Base-by-base conservation (phyloP, 2,113 vertebrate genomes). In the Vidua macroura region DNA sequence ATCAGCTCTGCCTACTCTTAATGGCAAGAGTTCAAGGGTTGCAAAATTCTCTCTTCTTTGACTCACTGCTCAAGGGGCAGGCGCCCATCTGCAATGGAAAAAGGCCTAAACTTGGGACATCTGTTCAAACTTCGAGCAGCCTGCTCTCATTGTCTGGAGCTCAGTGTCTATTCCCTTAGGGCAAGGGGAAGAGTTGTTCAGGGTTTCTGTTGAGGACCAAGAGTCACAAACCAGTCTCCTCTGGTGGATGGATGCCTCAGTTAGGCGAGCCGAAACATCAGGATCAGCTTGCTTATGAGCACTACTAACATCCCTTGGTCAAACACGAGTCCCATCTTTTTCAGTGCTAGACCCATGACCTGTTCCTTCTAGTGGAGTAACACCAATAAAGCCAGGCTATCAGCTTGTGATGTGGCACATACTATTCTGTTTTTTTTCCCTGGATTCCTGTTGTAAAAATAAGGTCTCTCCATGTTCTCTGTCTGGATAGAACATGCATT, bases 161-260 rank as follows among this genome's bases (percentile, higher is more conserved):
- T 84, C 46, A 19, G 33, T 4, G 0, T 59, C 39, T 59, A 1
- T 48, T 20, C 19, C 7, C 5, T 75, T 30, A 63, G 33, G 10
- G 23, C 75, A 55, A 86, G 66, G 15, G 70, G 52, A 87, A 74
- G n/a, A 18, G 46, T n/a, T 2, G 0, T 51, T 28, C 17, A 16
- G 28, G 69, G 30, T 31, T 74, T 77, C n/a, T 46, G 8, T 39
- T 63, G 43, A 31, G 30, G 13, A 39, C 8, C 53, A 62, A 55
- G 41, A 58, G 31, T 25, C 55, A 58, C 31, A 52, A n/a, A 77
- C 21, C 31, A 33, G 5, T 43, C 39, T 84, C 14, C 30, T 67
- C 6, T 0, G 0, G n/a, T 44, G 27, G 8, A n/a, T 24, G 43
- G 23, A 13, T 44, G 30, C 27, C 33, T 83, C 16, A n/a, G 0